Conservation (phyloP, 2,113 vertebrate genomes). For the Bufo gargarizans region DNA sequence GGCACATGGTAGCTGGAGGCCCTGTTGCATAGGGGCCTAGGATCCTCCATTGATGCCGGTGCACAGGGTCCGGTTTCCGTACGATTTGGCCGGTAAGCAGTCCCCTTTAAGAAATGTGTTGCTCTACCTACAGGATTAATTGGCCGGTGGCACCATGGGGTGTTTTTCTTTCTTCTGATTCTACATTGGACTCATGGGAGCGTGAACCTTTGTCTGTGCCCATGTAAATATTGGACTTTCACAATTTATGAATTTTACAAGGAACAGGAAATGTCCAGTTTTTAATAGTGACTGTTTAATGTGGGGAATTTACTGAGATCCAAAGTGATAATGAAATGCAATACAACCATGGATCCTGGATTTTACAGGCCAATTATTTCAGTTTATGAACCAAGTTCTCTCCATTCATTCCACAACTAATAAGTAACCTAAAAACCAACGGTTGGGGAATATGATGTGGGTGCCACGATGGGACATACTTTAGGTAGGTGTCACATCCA, state of each 20-base stretch:
- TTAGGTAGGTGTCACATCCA: no score
- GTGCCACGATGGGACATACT: no score
- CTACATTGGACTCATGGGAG: background rate
- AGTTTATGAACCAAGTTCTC: background rate
- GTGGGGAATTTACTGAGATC: background rate
- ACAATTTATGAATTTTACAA: background rate
- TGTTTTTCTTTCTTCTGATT: background rate
- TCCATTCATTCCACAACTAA: background rate
- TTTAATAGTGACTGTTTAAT: background rate
- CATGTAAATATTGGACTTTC: background rate
- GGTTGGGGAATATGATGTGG: background rate
- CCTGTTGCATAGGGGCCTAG: no score
- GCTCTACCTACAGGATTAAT: background rate
- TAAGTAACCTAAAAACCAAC: background rate
- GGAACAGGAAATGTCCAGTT: background rate
- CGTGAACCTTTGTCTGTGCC: background rate
- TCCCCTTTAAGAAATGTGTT: background rate
- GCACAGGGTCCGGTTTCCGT: no score
- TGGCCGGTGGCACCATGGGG: background rate
- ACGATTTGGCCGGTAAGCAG: no score
- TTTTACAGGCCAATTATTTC: background rate
- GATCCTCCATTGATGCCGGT: no score
- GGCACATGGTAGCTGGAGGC: no score
- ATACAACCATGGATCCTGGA: background rate
- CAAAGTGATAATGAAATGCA: background rate